Evolutionary conservation across 2,888 invertebrate species (phyloP).

Genomic region (Phyllotreta striolata): DNA sequence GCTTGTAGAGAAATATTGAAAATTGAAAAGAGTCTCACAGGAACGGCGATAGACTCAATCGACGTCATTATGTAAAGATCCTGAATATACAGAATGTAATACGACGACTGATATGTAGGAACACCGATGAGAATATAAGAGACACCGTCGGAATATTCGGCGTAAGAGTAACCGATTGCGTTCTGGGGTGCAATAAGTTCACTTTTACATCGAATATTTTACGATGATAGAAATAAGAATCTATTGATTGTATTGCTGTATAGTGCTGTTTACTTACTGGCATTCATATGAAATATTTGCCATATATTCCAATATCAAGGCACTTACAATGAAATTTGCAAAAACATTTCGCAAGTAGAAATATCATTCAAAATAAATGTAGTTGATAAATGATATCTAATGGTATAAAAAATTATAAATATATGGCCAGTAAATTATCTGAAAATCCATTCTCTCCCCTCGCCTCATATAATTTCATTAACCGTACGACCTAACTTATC

Average conservation of each 20-base stretch:
- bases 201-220: conserved; percentile 16
- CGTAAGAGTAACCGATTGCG: conserved; percentile 28
- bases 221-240: conserved; percentile 14
- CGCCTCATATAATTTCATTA: conserved; percentile 33
- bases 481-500: conserved; percentile 34
- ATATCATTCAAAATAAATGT: too few species aligned
- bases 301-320: too few species aligned
- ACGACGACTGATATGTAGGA: conserved; percentile 43
- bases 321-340: too few species aligned
- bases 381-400: too few species aligned
- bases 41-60: conserved; percentile 60
- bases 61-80: conserved; percentile 59
- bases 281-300: too few species aligned
- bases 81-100: conserved; percentile 54
- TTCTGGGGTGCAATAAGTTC: conserved; percentile 25
- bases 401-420: too few species aligned
- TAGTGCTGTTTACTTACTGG: neutral
- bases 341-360: too few species aligned
- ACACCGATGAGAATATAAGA: conserved; percentile 34
- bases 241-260: conserved; percentile 4
- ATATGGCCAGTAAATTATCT: too few species aligned
- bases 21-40: conserved; percentile 62
- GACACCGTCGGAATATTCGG: conserved; percentile 33
- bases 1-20: conserved; percentile 63
- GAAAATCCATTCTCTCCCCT: conserved; percentile 9